A percentile compares a stretch with the other conserved stretches of the same genome.
Conservation (phyloP, 2,888 invertebrate species). For the Dilophus febrilis region DNA sequence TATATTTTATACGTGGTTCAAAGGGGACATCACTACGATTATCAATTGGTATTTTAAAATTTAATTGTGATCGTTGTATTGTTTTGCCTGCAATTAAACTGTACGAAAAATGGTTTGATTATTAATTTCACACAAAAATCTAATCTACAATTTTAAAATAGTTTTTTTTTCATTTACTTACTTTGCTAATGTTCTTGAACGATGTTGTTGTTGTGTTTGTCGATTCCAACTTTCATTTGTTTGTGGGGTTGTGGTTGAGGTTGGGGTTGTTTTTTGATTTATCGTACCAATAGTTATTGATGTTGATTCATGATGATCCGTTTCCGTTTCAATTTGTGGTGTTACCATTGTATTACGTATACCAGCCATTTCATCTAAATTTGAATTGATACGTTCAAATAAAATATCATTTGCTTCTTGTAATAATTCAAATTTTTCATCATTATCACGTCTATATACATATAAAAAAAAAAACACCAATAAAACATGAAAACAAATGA, state of each 20-base stretch:
- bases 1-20: conserved; percentile 65
- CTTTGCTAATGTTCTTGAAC: conserved; percentile 10
- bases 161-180: not conserved
- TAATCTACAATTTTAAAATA: no score
- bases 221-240: conserved; percentile 38
- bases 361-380: conserved; percentile 50
- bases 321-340: conserved; percentile 26
- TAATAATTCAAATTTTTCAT: conserved; percentile 58
- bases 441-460: conserved; percentile 33
- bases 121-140: no score
- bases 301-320: no score
- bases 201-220: conserved; percentile 14
- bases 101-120: conserved; percentile 14
- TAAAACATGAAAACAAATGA: no score
- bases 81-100: conserved; percentile 51
- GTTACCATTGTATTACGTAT: conserved; percentile 35
- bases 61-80: conserved; percentile 63
- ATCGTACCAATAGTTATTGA: not conserved
- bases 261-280: no score
- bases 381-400: conserved; percentile 60
- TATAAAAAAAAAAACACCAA: not conserved
- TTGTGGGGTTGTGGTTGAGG: conserved; percentile 3
- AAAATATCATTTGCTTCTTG: conserved; percentile 70
- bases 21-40: conserved; percentile 59
- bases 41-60: conserved; percentile 70